Evolutionary conservation across 2,797 vertebrate species (phyloP).

Genomic region (Falco novaeseelandiae): DNA sequence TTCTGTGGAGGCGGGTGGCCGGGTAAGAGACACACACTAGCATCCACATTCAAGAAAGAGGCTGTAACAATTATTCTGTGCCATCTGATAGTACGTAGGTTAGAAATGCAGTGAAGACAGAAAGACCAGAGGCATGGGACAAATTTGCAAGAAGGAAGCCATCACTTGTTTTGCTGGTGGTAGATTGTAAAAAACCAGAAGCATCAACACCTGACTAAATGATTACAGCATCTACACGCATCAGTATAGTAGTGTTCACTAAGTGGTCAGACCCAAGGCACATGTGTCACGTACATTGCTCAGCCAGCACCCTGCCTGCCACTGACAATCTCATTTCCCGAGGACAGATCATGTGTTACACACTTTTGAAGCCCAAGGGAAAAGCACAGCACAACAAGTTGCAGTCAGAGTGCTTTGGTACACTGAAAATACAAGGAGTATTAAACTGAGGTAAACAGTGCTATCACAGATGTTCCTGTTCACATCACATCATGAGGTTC

Average conservation of each 20-base stretch:
- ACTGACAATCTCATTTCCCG: background rate
- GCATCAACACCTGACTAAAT: background rate
- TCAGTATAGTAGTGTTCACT: fast-evolving
- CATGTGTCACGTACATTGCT: fast-evolving
- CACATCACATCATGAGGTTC: fast-evolving
- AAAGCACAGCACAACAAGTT: background rate
- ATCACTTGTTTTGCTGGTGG: background rate
- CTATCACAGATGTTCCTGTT: background rate
- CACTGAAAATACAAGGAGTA: fast-evolving
- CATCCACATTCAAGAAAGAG: too few species aligned
- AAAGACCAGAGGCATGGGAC: background rate
- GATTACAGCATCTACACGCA: background rate
- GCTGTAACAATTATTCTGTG: background rate
- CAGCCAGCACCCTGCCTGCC: background rate
- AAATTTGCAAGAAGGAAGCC: background rate
- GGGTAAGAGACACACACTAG: background rate
- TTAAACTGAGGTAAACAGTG: fast-evolving
- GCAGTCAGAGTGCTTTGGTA: fast-evolving
- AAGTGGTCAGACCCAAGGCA: background rate
- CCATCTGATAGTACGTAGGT: fast-evolving
- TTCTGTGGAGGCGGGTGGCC: fast-evolving
- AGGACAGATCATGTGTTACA: background rate
- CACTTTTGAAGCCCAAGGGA: background rate
- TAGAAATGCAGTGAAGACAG: background rate
- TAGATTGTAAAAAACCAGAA: background rate